Evolutionary conservation across 2,113 vertebrate genomes (phyloP).

Genomic region (Pelecanus crispus): DNA sequence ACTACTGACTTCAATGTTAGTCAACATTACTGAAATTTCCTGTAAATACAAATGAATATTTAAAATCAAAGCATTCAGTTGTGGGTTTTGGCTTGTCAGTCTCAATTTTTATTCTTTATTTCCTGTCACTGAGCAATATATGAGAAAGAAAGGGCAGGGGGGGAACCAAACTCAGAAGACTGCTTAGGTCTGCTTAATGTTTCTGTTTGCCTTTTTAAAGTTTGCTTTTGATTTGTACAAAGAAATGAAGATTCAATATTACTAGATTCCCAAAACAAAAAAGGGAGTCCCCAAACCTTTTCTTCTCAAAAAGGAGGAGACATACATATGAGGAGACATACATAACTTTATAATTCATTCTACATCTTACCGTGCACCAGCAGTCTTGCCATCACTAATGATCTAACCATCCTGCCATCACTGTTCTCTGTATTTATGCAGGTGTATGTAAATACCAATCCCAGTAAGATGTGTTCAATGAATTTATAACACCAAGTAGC

Average conservation of each 20-base stretch:
- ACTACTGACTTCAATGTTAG: neutral
- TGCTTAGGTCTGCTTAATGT: neutral
- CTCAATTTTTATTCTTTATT: neutral
- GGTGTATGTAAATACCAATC: neutral
- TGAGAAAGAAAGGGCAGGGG: neutral
- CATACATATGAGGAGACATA: too few species aligned
- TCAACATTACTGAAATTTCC: neutral
- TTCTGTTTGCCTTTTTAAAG: neutral
- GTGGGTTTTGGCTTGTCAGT: neutral
- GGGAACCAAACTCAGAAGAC: neutral
- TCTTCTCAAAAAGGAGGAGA: neutral
- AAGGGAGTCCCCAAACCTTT: neutral
- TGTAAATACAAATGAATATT: neutral
- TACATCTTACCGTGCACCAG: neutral
- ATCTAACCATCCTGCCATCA: neutral
- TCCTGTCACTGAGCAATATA: neutral
- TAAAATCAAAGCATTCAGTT: neutral
- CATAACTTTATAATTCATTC: neutral
- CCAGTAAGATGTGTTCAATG: neutral
- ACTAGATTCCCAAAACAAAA: neutral
- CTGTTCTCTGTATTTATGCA: neutral
- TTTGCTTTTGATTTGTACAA: neutral
- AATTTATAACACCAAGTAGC: neutral
- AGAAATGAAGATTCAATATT: neutral
- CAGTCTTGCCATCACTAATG: neutral